Conservation (phyloP, 2,797 vertebrate genomes). For the Arrhamphus sclerolepis region DNA sequence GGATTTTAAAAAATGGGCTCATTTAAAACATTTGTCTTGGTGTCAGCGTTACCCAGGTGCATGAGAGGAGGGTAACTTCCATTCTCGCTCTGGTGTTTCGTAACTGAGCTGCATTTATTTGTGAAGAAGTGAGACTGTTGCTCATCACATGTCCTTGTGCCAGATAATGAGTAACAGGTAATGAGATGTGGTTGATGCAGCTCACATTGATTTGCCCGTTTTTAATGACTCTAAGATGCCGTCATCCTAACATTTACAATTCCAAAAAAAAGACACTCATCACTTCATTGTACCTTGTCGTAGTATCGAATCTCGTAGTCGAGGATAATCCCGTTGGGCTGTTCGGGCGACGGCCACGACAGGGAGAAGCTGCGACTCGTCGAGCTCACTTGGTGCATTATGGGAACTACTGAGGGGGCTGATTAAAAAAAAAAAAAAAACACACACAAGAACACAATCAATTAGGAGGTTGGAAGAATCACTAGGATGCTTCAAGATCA, state of each 20-base stretch:
- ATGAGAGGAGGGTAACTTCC: too few relatives aligned
- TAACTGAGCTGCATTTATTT: not conserved
- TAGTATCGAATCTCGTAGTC: conserved; percentile 95
- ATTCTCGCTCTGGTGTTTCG: not conserved
- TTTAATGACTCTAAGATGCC: conserved; percentile 48
- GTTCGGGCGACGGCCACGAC: conserved; percentile 95
- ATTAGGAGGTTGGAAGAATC: conserved; percentile 47
- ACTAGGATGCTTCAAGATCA: conserved; percentile 32
- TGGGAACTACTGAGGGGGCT: conserved; percentile 94
- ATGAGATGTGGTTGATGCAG: conserved; percentile 41
- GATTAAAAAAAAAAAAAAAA: conserved; percentile 41
- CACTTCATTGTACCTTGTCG: conserved; percentile 87
- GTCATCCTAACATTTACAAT: conserved; percentile 27
- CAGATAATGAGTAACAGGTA: conserved; percentile 29
- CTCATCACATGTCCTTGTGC: not conserved
- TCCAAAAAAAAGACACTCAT: conserved; percentile 40
- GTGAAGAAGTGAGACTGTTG: conserved; percentile 3
- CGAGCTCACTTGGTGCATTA: conserved; percentile 97
- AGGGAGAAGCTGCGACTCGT: conserved; percentile 94
- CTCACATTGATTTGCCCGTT: conserved; percentile 44
- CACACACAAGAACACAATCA: conserved; percentile 42
- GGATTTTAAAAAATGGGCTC: not conserved
- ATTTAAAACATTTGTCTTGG: not conserved
- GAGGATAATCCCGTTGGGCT: conserved; percentile 95
- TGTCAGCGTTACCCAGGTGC: not conserved